Evolutionary conservation across 2,888 invertebrate genomes (phyloP).

Genomic region (Xiphydria camelus): DNA sequence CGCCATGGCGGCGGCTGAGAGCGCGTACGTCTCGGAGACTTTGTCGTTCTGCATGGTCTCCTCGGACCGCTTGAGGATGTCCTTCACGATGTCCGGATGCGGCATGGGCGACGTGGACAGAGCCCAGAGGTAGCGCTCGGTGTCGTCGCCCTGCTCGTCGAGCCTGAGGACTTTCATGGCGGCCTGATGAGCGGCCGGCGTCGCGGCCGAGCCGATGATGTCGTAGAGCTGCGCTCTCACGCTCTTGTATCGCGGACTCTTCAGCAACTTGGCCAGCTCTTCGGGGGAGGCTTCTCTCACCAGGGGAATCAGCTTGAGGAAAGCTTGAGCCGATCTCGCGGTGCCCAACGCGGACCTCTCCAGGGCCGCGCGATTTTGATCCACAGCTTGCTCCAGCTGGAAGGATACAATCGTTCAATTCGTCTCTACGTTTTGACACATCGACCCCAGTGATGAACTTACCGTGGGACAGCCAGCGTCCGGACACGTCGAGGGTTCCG

Average conservation of each 20-base stretch:
- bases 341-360: conserved; percentile 65
- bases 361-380: conserved; percentile 61
- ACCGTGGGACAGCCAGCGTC: conserved; percentile 54
- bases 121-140: conserved; percentile 77
- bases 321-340: conserved; percentile 66
- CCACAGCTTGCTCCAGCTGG: conserved; percentile 62
- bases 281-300: conserved; percentile 65
- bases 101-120: conserved; percentile 66
- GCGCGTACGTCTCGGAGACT: conserved; percentile 68
- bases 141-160: conserved; percentile 62
- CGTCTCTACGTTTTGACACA: conserved; percentile 30
- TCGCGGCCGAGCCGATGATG: conserved; percentile 72
- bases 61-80: conserved; percentile 58
- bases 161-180: conserved; percentile 66
- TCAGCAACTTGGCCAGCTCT: conserved; percentile 64
- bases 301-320: conserved; percentile 66
- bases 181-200: conserved; percentile 68
- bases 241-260: conserved; percentile 62
- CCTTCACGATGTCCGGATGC: conserved; percentile 65
- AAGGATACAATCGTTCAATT: conserved; percentile 37
- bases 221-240: conserved; percentile 71
- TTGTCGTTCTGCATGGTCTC: conserved; percentile 62
- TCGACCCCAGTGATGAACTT: conserved; percentile 34
- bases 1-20: conserved; percentile 69
- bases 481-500: conserved; percentile 46